Evolutionary conservation across 2,888 invertebrate species (phyloP), one percentile per base, ranked within the genome.

Genomic region (Epirrhoe alternata): DNA sequence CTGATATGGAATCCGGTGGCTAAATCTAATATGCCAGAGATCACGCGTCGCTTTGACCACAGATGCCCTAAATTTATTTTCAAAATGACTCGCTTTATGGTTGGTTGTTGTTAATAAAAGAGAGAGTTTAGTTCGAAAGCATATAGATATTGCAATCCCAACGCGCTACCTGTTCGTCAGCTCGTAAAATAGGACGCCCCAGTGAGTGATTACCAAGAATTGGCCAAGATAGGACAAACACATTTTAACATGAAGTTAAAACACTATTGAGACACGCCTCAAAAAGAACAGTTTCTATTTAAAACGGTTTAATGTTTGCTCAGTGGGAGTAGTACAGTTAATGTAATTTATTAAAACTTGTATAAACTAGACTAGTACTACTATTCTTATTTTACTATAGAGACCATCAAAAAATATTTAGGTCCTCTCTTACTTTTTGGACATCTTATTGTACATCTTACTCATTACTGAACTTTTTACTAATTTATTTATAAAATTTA

Each of bases 131-230:
- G 47, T 47, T 14, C 6, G 16, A 7, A 57, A 61, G 60, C 52
- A 47, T n/a, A 47, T 30, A 31, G 33, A 35, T 14, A 45, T 45
- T 14, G 38, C 6, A 3, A 16, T 55, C 50, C 49, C 61, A 38
- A 38, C 30, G 55, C 49, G 30, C 35, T 24, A 33, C n/a, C 47
- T 35, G 47, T 50, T 24, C 5, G 30, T 47, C 47, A 35, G 51
- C 52, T 56, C 38, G 31, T 33, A 33, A 51, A 60, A 60, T 60
- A 49, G 49, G 10, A 50, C 38, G 50, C 33, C 38, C 56, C 31
- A 47, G 49, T 51, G 30, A 56, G 61, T 65, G 61, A 61, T 66
- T 66, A 66, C 55, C 42, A 56, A 38, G 14, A 66, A 57, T 51
- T 42, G 51, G 51, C 52, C 52, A 52, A 57, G 52, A 47, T 38